phyloP scores from a whole-genome alignment of 1,140 invertebrate species.

The Hylaeus anthracinus region DNA sequence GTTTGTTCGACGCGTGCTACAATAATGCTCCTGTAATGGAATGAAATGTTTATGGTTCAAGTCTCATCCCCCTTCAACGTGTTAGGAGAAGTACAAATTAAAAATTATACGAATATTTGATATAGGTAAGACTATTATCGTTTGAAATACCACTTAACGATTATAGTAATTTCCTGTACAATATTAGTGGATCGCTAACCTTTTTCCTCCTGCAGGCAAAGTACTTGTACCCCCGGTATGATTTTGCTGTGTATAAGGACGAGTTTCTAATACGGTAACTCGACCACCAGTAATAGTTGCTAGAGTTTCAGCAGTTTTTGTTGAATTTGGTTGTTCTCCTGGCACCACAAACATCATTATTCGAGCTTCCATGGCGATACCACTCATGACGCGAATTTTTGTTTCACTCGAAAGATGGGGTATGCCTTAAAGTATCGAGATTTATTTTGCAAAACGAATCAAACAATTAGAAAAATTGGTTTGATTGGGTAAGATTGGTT shows the following conservation, averaged over 20 bases:
- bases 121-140: no score
- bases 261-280: constrained; percentile 87
- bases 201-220: constrained; percentile 60
- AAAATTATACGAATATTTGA: no score
- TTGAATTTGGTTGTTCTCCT: constrained; percentile 86
- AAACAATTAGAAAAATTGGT: no score
- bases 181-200: constrained; percentile 30
- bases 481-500: no score
- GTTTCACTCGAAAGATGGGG: constrained; percentile 86
- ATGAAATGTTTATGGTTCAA: neutral
- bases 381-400: constrained; percentile 86
- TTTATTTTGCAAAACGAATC: neutral
- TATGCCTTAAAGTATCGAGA: constrained; percentile 77
- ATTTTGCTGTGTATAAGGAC: constrained; percentile 83
- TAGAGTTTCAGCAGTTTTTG: constrained; percentile 87
- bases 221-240: constrained; percentile 39
- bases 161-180: neutral
- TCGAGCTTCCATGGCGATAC: constrained; percentile 83
- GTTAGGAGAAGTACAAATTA: no score
- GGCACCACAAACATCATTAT: constrained; percentile 90
- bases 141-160: neutral
- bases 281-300: constrained; percentile 88
- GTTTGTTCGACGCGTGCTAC: constrained; percentile 82
- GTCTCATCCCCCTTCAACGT: no score
- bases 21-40: constrained; percentile 85